Evolutionary conservation across 2,888 invertebrate genomes (phyloP), one percentile per base, ranked within the genome.

Genomic region (Scaptomyza tumidula): DNA sequence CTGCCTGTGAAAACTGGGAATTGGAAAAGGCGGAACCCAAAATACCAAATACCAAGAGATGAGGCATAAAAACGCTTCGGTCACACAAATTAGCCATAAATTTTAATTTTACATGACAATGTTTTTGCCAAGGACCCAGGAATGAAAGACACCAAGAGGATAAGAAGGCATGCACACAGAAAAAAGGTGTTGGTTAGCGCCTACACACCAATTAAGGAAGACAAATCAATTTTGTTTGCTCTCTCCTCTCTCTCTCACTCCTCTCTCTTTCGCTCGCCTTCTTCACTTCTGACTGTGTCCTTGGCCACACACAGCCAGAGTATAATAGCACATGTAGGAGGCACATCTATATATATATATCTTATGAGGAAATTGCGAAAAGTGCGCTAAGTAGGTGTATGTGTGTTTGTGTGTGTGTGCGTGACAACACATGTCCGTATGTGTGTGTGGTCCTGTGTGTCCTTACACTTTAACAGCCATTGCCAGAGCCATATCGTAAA

Each of bases 51-150:
- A 56, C 50, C 41, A 35, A 41, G 55, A 48, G 59, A 74, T n/a
- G 14, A 44, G 52, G 45, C 35, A 52, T n/a, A 50, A 54, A 43
- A 48, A 46, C 29, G 46, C 29, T 76, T 53, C 55, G 76, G 72
- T 69, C 86, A 85, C 87, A 82, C 71, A 86, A 85, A 87, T 87
- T 85, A 85, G 87, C 83, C 87, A 87, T 85, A 87, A 87, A 85
- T 85, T 87, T 85, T 85, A 87, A 86, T 85, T 85, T 87, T 85
- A 85, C 85, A 85, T 87, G 83, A 86, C 85, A 86, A 77, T 82
- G 75, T 61, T 74, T 71, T 65, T 55, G 61, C 33, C 35, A 41
- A 41, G 41, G 39, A 39, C 14, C n/a, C 14, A 3, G n/a, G 16
- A 24, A 24, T 24, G 19, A 48, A 44, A 37, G 63, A 48, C 46